Evolutionary conservation across 2,797 vertebrate species (phyloP), one percentile per base, ranked within the genome.

Genomic region (Hemitrygon akajei): DNA sequence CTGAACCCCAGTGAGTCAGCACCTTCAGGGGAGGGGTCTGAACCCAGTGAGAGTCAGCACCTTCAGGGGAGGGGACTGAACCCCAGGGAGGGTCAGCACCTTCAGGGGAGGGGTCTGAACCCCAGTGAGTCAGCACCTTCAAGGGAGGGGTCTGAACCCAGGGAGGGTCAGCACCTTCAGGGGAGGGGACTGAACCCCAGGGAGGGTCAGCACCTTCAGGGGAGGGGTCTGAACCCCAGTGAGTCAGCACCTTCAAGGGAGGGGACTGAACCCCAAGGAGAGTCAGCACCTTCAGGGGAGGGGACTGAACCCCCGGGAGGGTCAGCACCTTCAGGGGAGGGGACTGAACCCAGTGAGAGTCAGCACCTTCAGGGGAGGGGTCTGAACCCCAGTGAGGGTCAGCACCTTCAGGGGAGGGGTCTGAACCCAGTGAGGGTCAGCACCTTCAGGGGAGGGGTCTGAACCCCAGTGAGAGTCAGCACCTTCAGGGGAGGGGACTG

Each of bases 191-290:
- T n/a, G n/a, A n/a, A n/a, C n/a, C n/a, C n/a, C n/a, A n/a, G 25
- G 63, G 27, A 87, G n/a, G n/a, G 14, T 87, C 56, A n/a, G 84
- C 84, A 16, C 27, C 84, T 87, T 87, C 58, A 87, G 58, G 82
- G 30, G 27, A 86, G 27, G 27, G 27, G 27, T 4, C 75, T 30
- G 25, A 30, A 30, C 10, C 10, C 27, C 84, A 87, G 56, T 12
- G 84, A 89, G n/a, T n/a, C n/a, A n/a, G n/a, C n/a, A n/a, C n/a
- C n/a, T n/a, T n/a, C n/a, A n/a, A n/a, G n/a, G n/a, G n/a, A 63
- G 14, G 30, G 25, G 25, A 7, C 73, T 27, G 27, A 34, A 34
- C 9, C 7, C 30, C 84, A 87, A 82, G 12, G 82, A 87, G 27
- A 66, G 7, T 87, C 14, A 66, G 84, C 84, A 34, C 25, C 7